Conservation (phyloP, 2,113 vertebrate species). For the Monopterus albus region DNA sequence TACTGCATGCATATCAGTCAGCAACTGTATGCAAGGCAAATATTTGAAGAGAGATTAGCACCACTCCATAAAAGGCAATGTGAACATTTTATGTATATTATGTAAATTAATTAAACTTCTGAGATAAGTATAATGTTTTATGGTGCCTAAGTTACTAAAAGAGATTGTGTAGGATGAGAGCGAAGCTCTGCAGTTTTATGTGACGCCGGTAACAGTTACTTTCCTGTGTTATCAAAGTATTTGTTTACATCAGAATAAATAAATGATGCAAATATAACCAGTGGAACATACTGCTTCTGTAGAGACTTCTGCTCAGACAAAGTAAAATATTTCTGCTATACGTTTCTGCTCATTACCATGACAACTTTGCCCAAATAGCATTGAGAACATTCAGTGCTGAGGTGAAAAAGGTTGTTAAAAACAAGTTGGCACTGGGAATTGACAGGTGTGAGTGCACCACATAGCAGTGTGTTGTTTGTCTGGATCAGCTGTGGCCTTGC, state of each 20-base stretch:
- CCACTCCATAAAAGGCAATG: neutral
- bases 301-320: conserved; percentile 1
- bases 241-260: neutral
- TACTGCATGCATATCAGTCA: neutral
- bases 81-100: conserved; percentile 9
- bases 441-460: conserved; percentile 20
- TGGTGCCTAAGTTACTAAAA: neutral
- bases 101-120: neutral
- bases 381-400: neutral
- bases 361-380: neutral
- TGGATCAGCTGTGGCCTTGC: conserved; percentile 31
- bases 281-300: neutral
- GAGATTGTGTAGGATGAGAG: neutral
- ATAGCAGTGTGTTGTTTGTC: neutral
- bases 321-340: neutral
- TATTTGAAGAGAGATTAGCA: conserved; percentile 35
- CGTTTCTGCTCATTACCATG: neutral
- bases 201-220: too few relatives aligned
- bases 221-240: conserved; percentile 2
- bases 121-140: neutral
- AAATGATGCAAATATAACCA: neutral
- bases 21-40: conserved; percentile 20
- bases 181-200: neutral
- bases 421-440: neutral
- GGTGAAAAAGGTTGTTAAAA: neutral